Evolutionary conservation across 2,113 vertebrate species (phyloP).

Genomic region (Tychaedon coryphoeus): DNA sequence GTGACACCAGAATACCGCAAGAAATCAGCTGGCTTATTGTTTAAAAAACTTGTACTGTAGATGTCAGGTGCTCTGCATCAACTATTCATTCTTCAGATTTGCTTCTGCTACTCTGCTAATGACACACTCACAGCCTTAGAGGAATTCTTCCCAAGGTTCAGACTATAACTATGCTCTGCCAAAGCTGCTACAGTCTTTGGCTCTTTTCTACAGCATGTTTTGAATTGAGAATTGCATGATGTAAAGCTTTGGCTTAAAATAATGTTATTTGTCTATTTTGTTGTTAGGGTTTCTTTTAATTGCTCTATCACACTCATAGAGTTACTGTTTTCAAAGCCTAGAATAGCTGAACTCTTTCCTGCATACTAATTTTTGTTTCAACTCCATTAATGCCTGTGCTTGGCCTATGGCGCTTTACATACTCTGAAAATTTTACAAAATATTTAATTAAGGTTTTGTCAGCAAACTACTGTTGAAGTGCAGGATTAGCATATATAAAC

Average conservation of each 20-base stretch:
- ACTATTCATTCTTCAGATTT: not conserved
- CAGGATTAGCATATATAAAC: not conserved
- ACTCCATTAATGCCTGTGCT: not conserved
- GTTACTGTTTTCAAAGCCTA: not conserved
- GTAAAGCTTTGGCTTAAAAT: not conserved
- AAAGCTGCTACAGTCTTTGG: not conserved
- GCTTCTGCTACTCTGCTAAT: not conserved
- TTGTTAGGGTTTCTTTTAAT: not conserved
- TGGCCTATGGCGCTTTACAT: not conserved
- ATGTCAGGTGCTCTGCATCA: not conserved
- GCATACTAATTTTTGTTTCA: not conserved
- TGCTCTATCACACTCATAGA: accelerated
- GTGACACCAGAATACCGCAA: not conserved
- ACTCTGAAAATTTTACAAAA: not conserved
- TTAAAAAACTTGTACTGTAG: not conserved
- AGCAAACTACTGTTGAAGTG: not conserved
- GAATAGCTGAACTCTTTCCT: not conserved
- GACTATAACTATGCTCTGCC: accelerated
- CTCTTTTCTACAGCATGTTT: not conserved
- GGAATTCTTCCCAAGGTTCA: not conserved
- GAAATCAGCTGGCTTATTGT: not conserved
- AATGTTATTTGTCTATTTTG: not conserved
- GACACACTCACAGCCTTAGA: not conserved
- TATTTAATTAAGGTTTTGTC: not conserved
- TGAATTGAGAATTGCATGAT: not conserved